Evolutionary conservation across 2,113 vertebrate species (phyloP), one percentile per base, ranked within the genome.

Genomic region (Mirza zaza): DNA sequence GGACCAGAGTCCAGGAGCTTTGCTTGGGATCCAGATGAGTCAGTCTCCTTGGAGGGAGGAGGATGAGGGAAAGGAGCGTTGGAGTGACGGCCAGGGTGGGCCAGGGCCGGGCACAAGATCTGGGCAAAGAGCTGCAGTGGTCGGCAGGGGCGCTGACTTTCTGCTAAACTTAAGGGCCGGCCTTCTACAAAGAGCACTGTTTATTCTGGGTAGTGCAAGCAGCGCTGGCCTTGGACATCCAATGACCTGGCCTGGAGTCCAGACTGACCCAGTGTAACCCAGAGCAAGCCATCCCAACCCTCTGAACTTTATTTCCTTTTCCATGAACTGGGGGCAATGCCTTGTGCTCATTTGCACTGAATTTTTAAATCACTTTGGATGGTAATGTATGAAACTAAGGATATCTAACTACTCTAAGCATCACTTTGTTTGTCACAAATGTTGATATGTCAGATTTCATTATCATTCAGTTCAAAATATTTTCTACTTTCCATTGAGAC

Each of bases 241-340:
- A 71, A 63, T 88, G 88, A 65, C 77, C 76, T 96, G 96, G 96
- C 96, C 81, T 23, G 23, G 59, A 83, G 90, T 70, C 70, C 57
- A 4, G 0, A 14, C 83, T 73, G 92, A 73, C 92, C 90, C 71
- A n/a, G 48, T 0, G 34, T 82, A 84, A 87, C 70, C 83, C 79
- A 59, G 55, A 91, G 34, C 42, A 59, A 95, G 48, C 71, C 1
- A 36, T 36, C 68, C 45, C 70, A 61, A 23, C 48, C 55, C 71
- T 83, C 70, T 32, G 21, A 45, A 71, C 27, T 94, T 65, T 14
- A n/a, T 57, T 95, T 96, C 5, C 36, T 83, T 82, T 83, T 95
- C n/a, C 42, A 15, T 23, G 9, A 84, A 92, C 68, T n/a, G 34
- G 55, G 34, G n/a, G 39, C 32, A 61, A 20, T 14, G 32, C 21